phyloP scores from a whole-genome alignment of 1,140 invertebrate genomes.

The Ericerus pela region DNA sequence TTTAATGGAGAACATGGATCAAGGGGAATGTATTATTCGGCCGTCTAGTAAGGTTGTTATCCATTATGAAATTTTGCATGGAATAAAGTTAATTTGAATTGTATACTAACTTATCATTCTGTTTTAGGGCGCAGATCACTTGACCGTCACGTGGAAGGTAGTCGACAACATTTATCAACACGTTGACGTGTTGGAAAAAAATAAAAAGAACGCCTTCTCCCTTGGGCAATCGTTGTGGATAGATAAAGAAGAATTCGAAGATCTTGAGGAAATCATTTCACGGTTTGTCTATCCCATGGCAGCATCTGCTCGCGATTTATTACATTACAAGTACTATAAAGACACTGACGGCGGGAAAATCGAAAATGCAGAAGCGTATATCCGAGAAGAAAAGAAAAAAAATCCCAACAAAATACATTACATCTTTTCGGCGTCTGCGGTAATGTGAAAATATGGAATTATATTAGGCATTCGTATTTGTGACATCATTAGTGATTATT shows the following conservation, averaged over 20 bases:
- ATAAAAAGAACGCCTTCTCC: slow-evolving; percentile 93
- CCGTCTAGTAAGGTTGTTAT: slow-evolving; percentile 74
- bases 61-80: slow-evolving; percentile 3
- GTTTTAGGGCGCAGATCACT: slow-evolving; percentile 70
- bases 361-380: slow-evolving; percentile 71
- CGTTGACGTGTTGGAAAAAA: slow-evolving; percentile 87
- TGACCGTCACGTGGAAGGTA: slow-evolving; percentile 98
- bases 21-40: slow-evolving; percentile 89
- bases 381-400: slow-evolving; percentile 72
- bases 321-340: slow-evolving; percentile 83
- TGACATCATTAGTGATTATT: too few relatives aligned
- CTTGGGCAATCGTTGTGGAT: slow-evolving; percentile 81
- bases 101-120: slow-evolving; percentile 5
- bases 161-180: slow-evolving; percentile 86
- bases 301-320: slow-evolving; percentile 70
- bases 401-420: slow-evolving; percentile 83
- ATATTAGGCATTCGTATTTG: too few relatives aligned
- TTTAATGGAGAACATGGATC: slow-evolving; percentile 77
- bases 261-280: slow-evolving; percentile 97
- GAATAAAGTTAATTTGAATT: neutral
- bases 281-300: slow-evolving; percentile 94
- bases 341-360: slow-evolving; percentile 50
- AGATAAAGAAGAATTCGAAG: slow-evolving; percentile 84
- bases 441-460: too few relatives aligned
- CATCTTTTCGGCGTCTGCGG: slow-evolving; percentile 66